These are phyloP conservation scores for Lepidurus apus DNA, from an alignment of 1,140 invertebrate genomes.

Conservation along the genomic window DNA sequence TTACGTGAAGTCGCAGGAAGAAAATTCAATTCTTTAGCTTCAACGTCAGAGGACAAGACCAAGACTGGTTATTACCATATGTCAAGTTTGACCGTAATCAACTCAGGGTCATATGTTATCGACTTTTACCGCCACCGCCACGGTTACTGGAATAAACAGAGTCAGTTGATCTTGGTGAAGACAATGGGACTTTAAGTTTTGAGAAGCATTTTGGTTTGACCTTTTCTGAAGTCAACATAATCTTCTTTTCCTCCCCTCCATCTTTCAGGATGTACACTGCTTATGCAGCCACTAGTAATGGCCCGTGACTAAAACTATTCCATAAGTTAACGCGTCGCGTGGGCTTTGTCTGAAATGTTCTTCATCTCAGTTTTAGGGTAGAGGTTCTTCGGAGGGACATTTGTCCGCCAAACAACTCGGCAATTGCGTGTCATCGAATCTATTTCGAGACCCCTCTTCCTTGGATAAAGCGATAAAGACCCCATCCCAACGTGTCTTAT, in stretches of 20 bases:
- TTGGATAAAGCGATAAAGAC: neutral
- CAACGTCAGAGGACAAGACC: neutral
- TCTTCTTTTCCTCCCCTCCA: neutral
- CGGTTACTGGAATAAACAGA: too few species aligned
- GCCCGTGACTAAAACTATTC: neutral
- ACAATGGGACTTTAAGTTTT: too few species aligned
- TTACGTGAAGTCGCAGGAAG: neutral
- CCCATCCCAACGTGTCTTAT: neutral
- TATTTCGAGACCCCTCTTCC: neutral
- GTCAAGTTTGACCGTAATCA: neutral
- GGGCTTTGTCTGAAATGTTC: neutral
- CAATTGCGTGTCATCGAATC: slow-evolving; percentile 1
- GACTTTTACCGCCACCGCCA: neutral
- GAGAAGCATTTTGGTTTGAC: too few species aligned
- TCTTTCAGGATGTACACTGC: neutral
- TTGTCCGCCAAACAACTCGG: neutral
- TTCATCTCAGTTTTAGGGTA: neutral
- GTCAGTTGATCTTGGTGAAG: too few species aligned
- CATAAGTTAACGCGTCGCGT: neutral
- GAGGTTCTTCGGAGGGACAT: neutral
- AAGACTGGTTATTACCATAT: neutral
- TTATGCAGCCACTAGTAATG: neutral
- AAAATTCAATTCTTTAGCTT: neutral
- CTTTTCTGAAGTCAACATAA: neutral
- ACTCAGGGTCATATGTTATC: neutral